A percentile compares a stretch with the other conserved stretches of the same genome.
phyloP scores from a whole-genome alignment of 1,140 invertebrate genomes.

The Psilanteris sp. region DNA sequence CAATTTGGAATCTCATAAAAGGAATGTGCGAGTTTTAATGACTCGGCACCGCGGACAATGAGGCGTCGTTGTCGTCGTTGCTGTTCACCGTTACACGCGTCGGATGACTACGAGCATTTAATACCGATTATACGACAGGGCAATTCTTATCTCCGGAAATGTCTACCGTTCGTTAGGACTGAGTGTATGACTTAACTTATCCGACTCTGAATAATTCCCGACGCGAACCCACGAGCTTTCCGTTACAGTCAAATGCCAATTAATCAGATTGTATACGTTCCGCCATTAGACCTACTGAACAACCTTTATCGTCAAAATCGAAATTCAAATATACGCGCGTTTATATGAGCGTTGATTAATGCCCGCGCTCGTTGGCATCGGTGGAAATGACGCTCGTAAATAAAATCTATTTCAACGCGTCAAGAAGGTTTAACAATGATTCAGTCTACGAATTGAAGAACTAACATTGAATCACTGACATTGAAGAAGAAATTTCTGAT shows the following conservation, averaged over 20 bases:
- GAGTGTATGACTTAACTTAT: conserved; percentile 27
- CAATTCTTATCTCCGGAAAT: conserved; percentile 46
- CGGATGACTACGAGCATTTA: conserved; percentile 37
- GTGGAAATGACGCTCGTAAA: too few species aligned
- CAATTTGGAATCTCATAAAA: conserved; percentile 55
- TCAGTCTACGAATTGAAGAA: too few species aligned
- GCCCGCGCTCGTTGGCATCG: too few species aligned
- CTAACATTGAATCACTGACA: too few species aligned
- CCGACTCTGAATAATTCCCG: conserved; percentile 15
- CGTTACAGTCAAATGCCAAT: not conserved
- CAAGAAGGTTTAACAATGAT: too few species aligned
- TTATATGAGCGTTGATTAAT: too few species aligned
- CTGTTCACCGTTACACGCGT: conserved; percentile 49
- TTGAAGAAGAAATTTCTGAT: too few species aligned
- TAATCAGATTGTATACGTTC: conserved; percentile 28
- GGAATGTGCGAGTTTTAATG: conserved; percentile 59
- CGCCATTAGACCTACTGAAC: too few species aligned
- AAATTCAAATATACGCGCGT: too few species aligned
- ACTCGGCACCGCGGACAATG: conserved; percentile 53
- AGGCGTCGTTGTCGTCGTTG: conserved; percentile 32
- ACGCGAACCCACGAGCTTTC: not conserved
- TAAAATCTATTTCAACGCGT: too few species aligned
- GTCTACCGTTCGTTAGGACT: conserved; percentile 33
- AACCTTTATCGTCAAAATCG: too few species aligned
- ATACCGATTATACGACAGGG: conserved; percentile 35